Evolutionary conservation across 2,113 vertebrate species (phyloP).

Genomic region (Anhinga rufa): DNA sequence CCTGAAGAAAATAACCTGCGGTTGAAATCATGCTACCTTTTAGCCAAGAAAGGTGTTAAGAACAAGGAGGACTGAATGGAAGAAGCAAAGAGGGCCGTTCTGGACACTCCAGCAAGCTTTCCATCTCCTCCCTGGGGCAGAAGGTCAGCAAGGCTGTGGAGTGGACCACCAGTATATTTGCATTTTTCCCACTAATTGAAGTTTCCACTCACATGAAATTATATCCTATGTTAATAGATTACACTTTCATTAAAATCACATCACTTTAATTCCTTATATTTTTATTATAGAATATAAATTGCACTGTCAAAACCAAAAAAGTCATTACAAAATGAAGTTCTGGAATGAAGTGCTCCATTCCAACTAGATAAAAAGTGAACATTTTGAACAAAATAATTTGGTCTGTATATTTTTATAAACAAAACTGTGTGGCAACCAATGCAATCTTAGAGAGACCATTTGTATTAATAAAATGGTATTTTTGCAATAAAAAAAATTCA

Average conservation of each 20-base stretch:
- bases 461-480: slow-evolving; percentile 51
- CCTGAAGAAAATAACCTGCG: neutral
- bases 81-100: neutral
- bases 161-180: neutral
- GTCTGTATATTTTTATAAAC: slow-evolving; percentile 28
- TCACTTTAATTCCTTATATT: neutral
- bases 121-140: neutral
- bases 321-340: neutral
- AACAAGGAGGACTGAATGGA: neutral
- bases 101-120: neutral
- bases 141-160: neutral
- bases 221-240: neutral
- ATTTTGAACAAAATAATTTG: neutral
- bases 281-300: neutral
- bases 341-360: neutral
- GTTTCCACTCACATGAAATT: neutral
- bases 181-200: neutral
- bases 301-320: neutral
- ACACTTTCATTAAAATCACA: neutral
- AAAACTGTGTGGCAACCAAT: neutral
- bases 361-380: neutral
- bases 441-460: slow-evolving; percentile 16
- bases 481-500: slow-evolving; percentile 12
- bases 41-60: neutral
- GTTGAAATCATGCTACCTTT: neutral